A percentile compares a stretch with the other conserved stretches of the same genome.
Evolutionary conservation across 2,888 invertebrate genomes (phyloP).

Genomic region (Leptinotarsa rubiginosa): DNA sequence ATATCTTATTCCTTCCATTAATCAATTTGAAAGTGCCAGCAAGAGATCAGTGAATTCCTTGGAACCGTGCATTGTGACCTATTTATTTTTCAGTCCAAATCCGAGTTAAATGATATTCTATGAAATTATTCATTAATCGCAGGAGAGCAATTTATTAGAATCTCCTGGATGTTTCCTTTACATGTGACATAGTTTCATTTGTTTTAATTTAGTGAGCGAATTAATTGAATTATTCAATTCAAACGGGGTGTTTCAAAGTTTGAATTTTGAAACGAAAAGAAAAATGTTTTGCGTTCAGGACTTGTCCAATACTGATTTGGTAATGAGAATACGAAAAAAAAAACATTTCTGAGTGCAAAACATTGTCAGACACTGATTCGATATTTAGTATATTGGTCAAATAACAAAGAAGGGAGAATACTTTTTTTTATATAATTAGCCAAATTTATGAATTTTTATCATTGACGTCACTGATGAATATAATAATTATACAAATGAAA

Average conservation of each 20-base stretch:
- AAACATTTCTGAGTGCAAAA: too few relatives aligned
- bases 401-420: too few relatives aligned
- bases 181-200: not conserved
- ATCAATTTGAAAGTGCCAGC: not conserved
- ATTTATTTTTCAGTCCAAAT: not conserved
- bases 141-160: not conserved
- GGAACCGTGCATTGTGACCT: not conserved
- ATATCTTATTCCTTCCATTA: not conserved
- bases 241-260: not conserved
- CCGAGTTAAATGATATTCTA: slow-evolving; percentile 1
- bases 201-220: not conserved
- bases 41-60: not conserved
- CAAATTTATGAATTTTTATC: too few relatives aligned
- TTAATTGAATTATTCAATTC: not conserved
- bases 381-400: too few relatives aligned
- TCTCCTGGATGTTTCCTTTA: not conserved
- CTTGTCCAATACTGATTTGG: too few relatives aligned
- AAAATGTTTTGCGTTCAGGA: too few relatives aligned
- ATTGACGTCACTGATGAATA: too few relatives aligned
- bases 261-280: too few relatives aligned
- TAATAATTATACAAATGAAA: too few relatives aligned
- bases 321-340: too few relatives aligned
- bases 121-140: not conserved
- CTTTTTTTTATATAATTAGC: too few relatives aligned
- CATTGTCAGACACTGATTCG: too few relatives aligned